Base-by-base conservation (phyloP, 1,140 invertebrate genomes). In the Plectus sambesii region DNA sequence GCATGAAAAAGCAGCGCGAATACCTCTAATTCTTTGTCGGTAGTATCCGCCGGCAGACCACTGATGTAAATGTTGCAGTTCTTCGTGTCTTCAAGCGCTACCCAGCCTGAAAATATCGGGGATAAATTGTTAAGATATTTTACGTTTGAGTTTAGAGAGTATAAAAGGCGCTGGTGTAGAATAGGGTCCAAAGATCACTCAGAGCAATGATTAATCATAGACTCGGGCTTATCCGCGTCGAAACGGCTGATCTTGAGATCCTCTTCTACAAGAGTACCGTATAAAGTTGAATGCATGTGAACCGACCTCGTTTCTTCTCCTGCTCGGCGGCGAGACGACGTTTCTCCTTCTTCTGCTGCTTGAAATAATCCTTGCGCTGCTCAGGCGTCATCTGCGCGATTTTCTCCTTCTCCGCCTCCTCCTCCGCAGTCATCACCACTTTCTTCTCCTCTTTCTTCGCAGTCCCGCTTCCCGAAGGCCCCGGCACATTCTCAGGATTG, bases 51-150 rank as follows among this genome's bases (percentile, higher is more conserved):
- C 0, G 93, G 92, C 50, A 99, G 75, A 68, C 89, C 87, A 5
- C 81, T 82, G 1, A 98, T 87, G 76, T 99, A 99, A 1, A 99
- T 88, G 72, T 93, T 92, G 1, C 87, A 92, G 62, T 93, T 96
- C 60, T 84, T 82, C n/a, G 81, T 76, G 41, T 90, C 83, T 59
- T 89, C 81, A 12, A 88, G 71, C 37, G 97, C 82, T 75, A 98
- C 96, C 94, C 93, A 98, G 49, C 81, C 76, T 64, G 29, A 19
- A 2, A 29, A 15, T 29, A n/a, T n/a, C n/a, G n/a, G n/a, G n/a
- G n/a, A n/a, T n/a, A n/a, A n/a, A n/a, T n/a, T n/a, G n/a, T n/a
- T n/a, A n/a, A n/a, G n/a, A n/a, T n/a, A n/a, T n/a, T n/a, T n/a
- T n/a, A n/a, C n/a, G n/a, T n/a, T n/a, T n/a, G n/a, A n/a, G n/a